Percentiles rank a stretch among this genome's conserved stretches.
Conservation (phyloP, 2,888 invertebrate species). For the Alentia gelatinosa region DNA sequence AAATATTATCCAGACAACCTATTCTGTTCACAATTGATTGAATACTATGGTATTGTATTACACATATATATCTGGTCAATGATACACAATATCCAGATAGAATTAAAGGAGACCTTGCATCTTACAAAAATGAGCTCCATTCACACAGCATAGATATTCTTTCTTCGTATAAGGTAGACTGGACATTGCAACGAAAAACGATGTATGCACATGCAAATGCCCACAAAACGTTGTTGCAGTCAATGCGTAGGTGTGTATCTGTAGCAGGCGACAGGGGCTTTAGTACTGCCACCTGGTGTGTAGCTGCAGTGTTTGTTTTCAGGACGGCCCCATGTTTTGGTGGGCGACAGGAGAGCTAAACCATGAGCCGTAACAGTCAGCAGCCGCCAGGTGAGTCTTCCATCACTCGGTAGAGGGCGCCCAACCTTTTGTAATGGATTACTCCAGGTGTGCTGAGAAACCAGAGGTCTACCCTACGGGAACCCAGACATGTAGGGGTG, state of each 20-base stretch:
- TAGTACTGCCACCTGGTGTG: conserved; percentile 12
- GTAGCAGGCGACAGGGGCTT: background rate
- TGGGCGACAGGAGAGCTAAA: conserved; percentile 7
- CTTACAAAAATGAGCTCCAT: no score
- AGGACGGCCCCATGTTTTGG: background rate
- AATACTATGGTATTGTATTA: no score
- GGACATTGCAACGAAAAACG: no score
- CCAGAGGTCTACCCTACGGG: background rate
- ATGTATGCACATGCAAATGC: no score
- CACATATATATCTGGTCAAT: no score
- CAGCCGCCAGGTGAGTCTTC: conserved; percentile 4
- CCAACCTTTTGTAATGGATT: background rate
- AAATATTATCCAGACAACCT: no score
- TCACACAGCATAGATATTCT: no score
- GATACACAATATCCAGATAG: no score
- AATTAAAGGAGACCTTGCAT: no score
- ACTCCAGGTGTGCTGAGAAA: conserved; percentile 35
- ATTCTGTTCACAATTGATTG: no score
- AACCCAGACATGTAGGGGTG: background rate
- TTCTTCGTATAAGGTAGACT: no score
- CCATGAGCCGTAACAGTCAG: background rate
- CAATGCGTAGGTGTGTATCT: background rate
- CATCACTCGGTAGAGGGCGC: background rate
- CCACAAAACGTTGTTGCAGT: no score
- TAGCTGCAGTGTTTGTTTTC: conserved; percentile 10